These are phyloP conservation scores for Asobara japonica DNA, from an alignment of 1,140 invertebrate species.

Conservation along the genomic window DNA sequence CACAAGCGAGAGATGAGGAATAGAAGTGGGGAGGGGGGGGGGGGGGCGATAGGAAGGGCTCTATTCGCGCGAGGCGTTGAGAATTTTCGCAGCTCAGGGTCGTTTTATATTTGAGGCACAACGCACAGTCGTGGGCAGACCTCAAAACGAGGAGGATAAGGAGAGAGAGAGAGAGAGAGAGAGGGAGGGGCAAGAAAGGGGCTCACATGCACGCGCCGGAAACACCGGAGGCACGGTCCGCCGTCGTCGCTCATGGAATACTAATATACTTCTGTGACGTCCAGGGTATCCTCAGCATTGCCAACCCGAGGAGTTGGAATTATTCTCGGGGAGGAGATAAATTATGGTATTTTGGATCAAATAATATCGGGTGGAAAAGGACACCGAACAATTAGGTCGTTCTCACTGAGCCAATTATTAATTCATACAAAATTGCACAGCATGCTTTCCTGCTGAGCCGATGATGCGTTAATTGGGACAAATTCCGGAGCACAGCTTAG, in stretches of 20 bases:
- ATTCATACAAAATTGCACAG: too few species aligned
- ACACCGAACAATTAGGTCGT: too few species aligned
- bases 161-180: background rate
- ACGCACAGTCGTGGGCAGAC: background rate
- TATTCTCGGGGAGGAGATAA: too few species aligned
- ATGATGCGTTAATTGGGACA: too few species aligned
- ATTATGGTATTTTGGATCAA: too few species aligned
- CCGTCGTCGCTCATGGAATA: constrained; percentile 32
- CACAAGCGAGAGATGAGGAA: background rate
- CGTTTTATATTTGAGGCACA: constrained; percentile 24
- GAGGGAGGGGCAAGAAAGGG: background rate
- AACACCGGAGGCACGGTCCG: constrained; percentile 32
- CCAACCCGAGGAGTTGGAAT: too few species aligned
- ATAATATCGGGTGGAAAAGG: too few species aligned
- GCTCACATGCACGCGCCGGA: constrained; percentile 28
- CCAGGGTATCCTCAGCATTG: constrained; percentile 8
- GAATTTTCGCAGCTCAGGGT: constrained; percentile 14
- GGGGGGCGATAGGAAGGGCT: background rate
- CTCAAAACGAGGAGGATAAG: constrained; percentile 1
- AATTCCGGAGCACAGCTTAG: too few species aligned
- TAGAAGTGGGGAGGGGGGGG: background rate
- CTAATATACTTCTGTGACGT: constrained; percentile 29
- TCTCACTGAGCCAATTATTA: too few species aligned
- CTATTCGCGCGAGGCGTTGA: constrained; percentile 4
- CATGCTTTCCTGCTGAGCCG: too few species aligned